Conservation (phyloP, 2,797 vertebrate species). For the Hoplostethus mediterraneus region DNA sequence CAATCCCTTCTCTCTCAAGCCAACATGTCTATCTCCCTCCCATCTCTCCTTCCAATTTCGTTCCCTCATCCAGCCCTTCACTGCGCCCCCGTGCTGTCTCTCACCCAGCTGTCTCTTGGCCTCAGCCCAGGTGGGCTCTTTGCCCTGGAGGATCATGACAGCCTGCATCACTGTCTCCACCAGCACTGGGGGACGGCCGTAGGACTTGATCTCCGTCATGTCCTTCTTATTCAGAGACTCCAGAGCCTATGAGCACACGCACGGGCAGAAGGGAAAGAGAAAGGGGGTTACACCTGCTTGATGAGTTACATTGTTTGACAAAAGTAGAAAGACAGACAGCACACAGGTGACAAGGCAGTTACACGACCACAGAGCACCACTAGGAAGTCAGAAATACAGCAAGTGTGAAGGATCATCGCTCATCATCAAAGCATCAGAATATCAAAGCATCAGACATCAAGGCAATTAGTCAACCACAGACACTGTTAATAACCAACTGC, state of each 20-base stretch:
- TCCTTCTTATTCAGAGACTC: conserved; percentile 94
- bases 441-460: no score
- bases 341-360: neutral
- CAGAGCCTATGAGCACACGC: conserved; percentile 82
- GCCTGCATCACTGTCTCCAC: conserved; percentile 95
- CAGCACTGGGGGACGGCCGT: conserved; percentile 87
- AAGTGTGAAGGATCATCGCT: neutral
- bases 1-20: conserved; percentile 26
- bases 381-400: neutral
- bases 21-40: conserved; percentile 38
- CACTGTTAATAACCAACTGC: neutral
- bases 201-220: conserved; percentile 94
- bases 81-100: conserved; percentile 22
- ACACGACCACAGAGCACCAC: neutral
- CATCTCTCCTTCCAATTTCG: conserved; percentile 46
- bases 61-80: conserved; percentile 35
- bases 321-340: neutral
- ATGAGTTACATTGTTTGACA: neutral
- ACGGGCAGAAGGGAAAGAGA: neutral
- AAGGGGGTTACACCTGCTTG: neutral
- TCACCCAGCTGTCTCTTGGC: conserved; percentile 93
- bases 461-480: neutral
- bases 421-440: neutral
- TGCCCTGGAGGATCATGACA: conserved; percentile 91
- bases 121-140: conserved; percentile 92